These are phyloP conservation scores for Andricus quercusramuli DNA, from an alignment of 2,888 invertebrate species.

Conservation along the genomic window DNA sequence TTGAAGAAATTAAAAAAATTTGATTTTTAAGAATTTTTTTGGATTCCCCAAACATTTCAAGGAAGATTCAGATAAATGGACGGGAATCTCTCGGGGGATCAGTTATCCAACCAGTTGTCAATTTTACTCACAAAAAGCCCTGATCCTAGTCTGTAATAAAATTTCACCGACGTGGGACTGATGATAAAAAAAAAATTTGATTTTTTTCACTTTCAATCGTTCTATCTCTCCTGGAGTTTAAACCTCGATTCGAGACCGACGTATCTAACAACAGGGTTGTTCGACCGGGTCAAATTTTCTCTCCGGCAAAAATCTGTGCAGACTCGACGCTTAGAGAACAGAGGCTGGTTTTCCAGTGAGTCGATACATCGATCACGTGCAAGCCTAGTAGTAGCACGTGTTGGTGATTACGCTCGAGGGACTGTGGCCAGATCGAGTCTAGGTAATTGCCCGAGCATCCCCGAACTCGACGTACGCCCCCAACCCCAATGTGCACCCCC, in stretches of 20 bases:
- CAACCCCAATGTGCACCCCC: conserved; percentile 26
- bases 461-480: conserved; percentile 49
- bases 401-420: conserved; percentile 74
- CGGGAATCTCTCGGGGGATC: too few relatives aligned
- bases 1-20: too few relatives aligned
- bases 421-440: conserved; percentile 70
- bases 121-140: too few relatives aligned
- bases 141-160: too few relatives aligned
- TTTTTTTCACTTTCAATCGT: neutral
- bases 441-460: conserved; percentile 71
- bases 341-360: conserved; percentile 60
- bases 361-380: conserved; percentile 73
- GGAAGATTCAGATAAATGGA: too few relatives aligned
- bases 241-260: neutral
- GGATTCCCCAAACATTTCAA: too few relatives aligned
- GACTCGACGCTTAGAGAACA: conserved; percentile 22
- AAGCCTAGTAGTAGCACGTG: conserved; percentile 74
- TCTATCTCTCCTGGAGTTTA: neutral
- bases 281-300: neutral
- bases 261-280: neutral
- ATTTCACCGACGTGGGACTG: too few relatives aligned
- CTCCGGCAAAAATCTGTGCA: conserved; percentile 6
- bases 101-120: too few relatives aligned
- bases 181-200: too few relatives aligned
- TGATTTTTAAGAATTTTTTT: too few relatives aligned